A percentile compares a stretch with the other conserved stretches of the same genome.
Conservation (phyloP, 2,797 vertebrate genomes). For the Thaleichthys pacificus region DNA sequence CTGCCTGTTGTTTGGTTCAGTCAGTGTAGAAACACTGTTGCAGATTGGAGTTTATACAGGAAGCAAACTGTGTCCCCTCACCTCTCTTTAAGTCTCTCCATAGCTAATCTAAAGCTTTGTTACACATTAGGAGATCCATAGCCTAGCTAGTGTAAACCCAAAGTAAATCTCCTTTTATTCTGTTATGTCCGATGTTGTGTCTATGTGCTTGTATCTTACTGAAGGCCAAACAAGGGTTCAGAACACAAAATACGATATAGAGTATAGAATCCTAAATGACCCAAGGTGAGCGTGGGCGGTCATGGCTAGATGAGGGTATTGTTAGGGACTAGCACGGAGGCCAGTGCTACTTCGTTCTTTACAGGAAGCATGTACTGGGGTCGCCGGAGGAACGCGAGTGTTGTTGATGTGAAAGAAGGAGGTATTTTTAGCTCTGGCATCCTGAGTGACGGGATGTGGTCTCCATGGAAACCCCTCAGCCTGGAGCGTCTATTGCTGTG, state of each 20-base stretch:
- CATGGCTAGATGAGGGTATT: neutral
- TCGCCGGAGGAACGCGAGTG: neutral
- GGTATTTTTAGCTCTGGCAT: constrained; percentile 76
- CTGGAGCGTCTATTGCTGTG: constrained; percentile 25
- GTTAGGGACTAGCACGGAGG: constrained; percentile 30
- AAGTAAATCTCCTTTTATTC: neutral
- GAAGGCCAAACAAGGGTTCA: neutral
- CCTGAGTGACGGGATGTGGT: constrained; percentile 70
- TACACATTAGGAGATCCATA: neutral
- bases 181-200: neutral
- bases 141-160: neutral
- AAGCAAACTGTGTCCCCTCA: neutral
- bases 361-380: neutral
- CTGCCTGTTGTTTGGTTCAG: constrained; percentile 29
- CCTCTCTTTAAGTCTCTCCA: neutral
- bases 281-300: no score
- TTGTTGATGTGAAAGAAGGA: constrained; percentile 42
- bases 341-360: neutral
- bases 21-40: neutral
- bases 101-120: neutral
- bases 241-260: no score
- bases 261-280: neutral
- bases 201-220: neutral
- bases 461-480: constrained; percentile 70
- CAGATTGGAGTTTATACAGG: neutral